Base-by-base conservation (phyloP, 2,888 invertebrate species). In the Bellardia bayeri region DNA sequence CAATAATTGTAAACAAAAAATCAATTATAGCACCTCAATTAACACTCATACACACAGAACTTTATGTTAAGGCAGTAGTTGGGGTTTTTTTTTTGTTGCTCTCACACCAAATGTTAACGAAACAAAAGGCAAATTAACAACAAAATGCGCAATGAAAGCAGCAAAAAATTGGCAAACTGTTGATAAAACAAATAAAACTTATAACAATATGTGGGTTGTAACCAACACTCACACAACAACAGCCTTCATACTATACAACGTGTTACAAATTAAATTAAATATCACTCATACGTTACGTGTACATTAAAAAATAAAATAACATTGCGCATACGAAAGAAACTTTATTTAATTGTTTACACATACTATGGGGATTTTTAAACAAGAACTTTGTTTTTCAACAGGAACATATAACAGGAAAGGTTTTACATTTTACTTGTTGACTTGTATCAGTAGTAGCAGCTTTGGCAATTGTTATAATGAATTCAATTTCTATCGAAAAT, bases 21-120 rank as follows among this genome's bases (percentile, higher is more conserved):
- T 83, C 56, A 78, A 78, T 76, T 82, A 76, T 9, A 61, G 30
- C 82, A 69, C 61, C 51, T 75, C 69, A 82, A 69, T 76, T 78
- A 71, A 64, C 71, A 78, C 45, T 37, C 61, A 66, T 7, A 68
- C 11, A 30, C 16, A 49, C 37, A 37, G 13, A 13, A 75, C 14
- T 61, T 68, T 82, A 51, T 72, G 72, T 51, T 64, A 64, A 72
- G 64, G 49, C 0, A 40, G 5, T 37, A 6, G 37, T 30, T n/a
- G 14, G 5, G 0, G 14, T 61, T 49, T 49, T 23, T 49, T 40
- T 54, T 42, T 42, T 56, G 2, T 33, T 14, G 8, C 3, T 11
- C 4, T 56, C 56, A n/a, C 45, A 58, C 30, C 5, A 11, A 58
- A 49, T 68, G 30, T 79, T 68, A 16, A 16, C 51, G 37, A 58